Conservation (phyloP, 2,888 invertebrate genomes). For the Macrosiphum euphorbiae region DNA sequence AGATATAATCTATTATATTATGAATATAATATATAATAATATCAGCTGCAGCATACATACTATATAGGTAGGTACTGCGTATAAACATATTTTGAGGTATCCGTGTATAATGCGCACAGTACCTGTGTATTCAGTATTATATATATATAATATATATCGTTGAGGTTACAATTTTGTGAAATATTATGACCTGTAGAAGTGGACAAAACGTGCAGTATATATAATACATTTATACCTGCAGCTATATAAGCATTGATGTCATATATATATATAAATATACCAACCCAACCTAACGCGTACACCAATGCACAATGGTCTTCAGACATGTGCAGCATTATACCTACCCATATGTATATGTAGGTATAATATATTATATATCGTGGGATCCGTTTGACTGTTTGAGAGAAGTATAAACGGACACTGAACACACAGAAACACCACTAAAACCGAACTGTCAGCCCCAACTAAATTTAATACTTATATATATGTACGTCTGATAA, state of each 20-base stretch:
- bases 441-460: background rate
- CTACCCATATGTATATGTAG: background rate
- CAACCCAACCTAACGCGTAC: background rate
- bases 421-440: slow-evolving; percentile 8
- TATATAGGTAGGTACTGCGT: background rate
- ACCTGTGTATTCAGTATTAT: background rate
- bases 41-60: background rate
- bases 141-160: background rate
- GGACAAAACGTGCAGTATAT: background rate
- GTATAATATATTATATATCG: background rate
- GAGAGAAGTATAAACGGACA: slow-evolving; percentile 1
- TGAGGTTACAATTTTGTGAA: background rate
- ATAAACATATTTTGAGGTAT: background rate
- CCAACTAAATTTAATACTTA: background rate
- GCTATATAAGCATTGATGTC: background rate
- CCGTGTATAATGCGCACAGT: background rate
- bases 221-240: background rate
- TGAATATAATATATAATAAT: background rate
- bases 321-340: background rate
- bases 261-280: background rate
- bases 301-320: background rate
- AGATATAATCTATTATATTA: background rate
- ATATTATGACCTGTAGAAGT: slow-evolving; percentile 1
- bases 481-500: background rate
- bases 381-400: background rate